Evolutionary conservation across 1,140 invertebrate species (phyloP), one percentile per base, ranked within the genome.

Genomic region (Bilobella aurantiaca): DNA sequence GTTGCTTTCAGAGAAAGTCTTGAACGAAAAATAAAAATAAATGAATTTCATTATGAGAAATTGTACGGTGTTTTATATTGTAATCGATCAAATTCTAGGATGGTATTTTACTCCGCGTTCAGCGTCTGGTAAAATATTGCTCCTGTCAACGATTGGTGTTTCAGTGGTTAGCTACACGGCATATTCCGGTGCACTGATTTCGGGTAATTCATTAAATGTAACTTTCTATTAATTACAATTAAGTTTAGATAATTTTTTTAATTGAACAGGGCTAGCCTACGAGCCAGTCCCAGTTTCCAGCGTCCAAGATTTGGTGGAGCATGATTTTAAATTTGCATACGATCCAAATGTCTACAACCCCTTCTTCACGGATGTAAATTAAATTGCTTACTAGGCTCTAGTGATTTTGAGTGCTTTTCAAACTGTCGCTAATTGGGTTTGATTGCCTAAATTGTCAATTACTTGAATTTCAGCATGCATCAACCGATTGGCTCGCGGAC

Each of bases 121-220:
- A 18, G 5, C 25, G 12, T 53, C 49, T 53, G 49, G 8, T 18
- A 53, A 53, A 53, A 53, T 53, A 8, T 18, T 42, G 34, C 18
- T 42, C 12, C 12, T 23, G 5, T 23, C 25, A 5, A 23, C 21
- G 12, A 53, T 23, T 12, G 8, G 12, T 23, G 23, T 23, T 16
- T 53, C 49, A 5, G 5, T 53, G 14, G 23, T 53, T 5, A 12
- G 5, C 12, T 53, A 53, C 49, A 12, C 5, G 12, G 49, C 49
- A 12, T 53, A 53, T 23, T 53, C 49, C 14, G 49, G 49, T 53
- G 49, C 49, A 53, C 14, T 53, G 49, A 53, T 53, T 53, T 53
- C 49, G 25, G 49, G 49, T 53, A 53, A 23, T 42, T 42, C 8
- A 42, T 42, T 18, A 12, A 42, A 42, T 42, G 34, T 42, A 14